A percentile compares a stretch with the other conserved stretches of the same genome.
Evolutionary conservation across 1,140 invertebrate genomes (phyloP).

Genomic region (Ostrea denselamellosa): DNA sequence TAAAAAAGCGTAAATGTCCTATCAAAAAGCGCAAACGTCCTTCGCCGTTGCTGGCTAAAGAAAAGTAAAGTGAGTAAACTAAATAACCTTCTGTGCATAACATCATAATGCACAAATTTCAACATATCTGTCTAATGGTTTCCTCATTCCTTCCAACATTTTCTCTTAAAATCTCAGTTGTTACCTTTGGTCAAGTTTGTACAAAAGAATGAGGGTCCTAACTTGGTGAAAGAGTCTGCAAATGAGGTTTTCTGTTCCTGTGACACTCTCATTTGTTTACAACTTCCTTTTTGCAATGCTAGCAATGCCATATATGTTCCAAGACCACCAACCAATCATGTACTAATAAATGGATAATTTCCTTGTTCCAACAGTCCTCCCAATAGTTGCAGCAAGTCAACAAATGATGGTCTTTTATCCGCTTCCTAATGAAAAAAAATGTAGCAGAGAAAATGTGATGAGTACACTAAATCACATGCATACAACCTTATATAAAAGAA

Average conservation of each 20-base stretch:
- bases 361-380: constrained; percentile 64
- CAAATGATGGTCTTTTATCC: constrained; percentile 67
- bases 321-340: constrained; percentile 22
- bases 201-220: not conserved
- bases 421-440: constrained; percentile 65
- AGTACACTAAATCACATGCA: no score
- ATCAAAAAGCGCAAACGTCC: no score
- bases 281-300: not conserved
- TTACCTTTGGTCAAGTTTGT: not conserved
- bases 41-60: no score
- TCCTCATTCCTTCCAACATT: not conserved
- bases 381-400: constrained; percentile 57
- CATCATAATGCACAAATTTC: not conserved
- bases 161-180: not conserved
- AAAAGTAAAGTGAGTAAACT: no score
- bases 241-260: not conserved
- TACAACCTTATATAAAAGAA: no score
- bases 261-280: not conserved
- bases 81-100: not conserved
- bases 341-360: constrained; percentile 65
- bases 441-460: constrained; percentile 27
- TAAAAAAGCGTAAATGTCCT: no score
- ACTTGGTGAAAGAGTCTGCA: not conserved
- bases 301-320: constrained; percentile 2
- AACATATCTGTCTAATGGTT: not conserved